A percentile compares a stretch with the other conserved stretches of the same genome.
These are phyloP conservation scores for Drosophila kikkawai DNA, from an alignment of 1,140 invertebrate genomes.

Conservation along the genomic window DNA sequence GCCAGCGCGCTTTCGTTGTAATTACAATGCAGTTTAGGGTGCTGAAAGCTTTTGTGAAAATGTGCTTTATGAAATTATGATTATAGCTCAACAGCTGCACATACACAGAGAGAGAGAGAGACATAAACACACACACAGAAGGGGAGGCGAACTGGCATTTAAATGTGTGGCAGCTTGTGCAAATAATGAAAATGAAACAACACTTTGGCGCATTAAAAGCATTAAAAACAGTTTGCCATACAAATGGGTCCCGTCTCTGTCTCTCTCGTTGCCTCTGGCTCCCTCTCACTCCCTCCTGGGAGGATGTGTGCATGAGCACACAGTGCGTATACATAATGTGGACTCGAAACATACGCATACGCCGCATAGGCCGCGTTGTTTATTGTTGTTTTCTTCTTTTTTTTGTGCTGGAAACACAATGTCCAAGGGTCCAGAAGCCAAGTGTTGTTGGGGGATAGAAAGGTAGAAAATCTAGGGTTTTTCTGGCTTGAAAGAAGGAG, in stretches of 20 bases:
- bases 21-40: constrained; percentile 84
- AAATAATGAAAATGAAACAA: constrained; percentile 84
- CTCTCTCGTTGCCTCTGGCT: not conserved
- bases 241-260: constrained; percentile 56
- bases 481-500: not conserved
- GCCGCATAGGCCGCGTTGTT: constrained; percentile 51
- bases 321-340: constrained; percentile 75
- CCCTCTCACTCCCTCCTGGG: not conserved
- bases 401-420: constrained; percentile 11
- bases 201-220: constrained; percentile 83
- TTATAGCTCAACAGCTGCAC: constrained; percentile 82
- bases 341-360: constrained; percentile 59
- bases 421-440: constrained; percentile 32
- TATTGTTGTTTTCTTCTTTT: not conserved
- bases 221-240: constrained; percentile 83
- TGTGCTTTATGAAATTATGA: constrained; percentile 84
- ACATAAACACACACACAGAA: constrained; percentile 6
- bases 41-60: constrained; percentile 83
- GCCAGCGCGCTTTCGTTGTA: constrained; percentile 60
- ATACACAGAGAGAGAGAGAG: constrained; percentile 15
- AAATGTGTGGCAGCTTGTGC: constrained; percentile 82
- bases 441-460: not conserved
- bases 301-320: not conserved
- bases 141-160: constrained; percentile 59
- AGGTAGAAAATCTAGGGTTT: constrained; percentile 1